Conservation (phyloP, 2,888 invertebrate species). For the Tethea ocularis region DNA sequence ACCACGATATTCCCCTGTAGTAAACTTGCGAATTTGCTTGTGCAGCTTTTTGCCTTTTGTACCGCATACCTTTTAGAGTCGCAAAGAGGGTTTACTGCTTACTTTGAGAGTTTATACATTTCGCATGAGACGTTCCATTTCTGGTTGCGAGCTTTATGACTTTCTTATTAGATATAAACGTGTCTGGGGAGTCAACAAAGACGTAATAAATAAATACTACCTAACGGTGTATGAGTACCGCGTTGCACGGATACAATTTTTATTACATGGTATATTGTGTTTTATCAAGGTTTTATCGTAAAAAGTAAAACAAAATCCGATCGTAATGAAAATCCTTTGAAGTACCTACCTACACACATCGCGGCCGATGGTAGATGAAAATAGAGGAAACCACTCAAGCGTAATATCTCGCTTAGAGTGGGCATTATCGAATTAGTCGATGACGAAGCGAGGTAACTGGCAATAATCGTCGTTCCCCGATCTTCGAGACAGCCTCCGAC, state of each 20-base stretch:
- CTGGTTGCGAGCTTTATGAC: constrained; percentile 59
- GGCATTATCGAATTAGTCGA: constrained; percentile 76
- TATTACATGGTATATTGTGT: constrained; percentile 21
- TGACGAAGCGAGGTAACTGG: constrained; percentile 60
- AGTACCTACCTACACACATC: constrained; percentile 26
- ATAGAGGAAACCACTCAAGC: constrained; percentile 58
- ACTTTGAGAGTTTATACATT: constrained; percentile 61
- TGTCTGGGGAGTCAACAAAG: constrained; percentile 47
- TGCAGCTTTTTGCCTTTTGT: constrained; percentile 46
- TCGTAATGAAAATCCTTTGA: constrained; percentile 33
- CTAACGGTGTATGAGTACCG: constrained; percentile 3
- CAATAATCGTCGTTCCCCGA: constrained; percentile 68
- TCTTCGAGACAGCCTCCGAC: constrained; percentile 66
- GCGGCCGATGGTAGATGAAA: constrained; percentile 25
- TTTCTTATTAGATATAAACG: constrained; percentile 63
- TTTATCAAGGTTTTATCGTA: constrained; percentile 17
- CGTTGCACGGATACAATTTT: constrained; percentile 26
- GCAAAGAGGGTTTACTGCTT: constrained; percentile 59
- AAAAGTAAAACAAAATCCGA: constrained; percentile 34
- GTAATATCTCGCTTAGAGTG: constrained; percentile 59
- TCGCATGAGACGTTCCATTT: constrained; percentile 56
- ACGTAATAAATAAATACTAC: constrained; percentile 42
- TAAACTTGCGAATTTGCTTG: constrained; percentile 57
- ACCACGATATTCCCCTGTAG: constrained; percentile 44
- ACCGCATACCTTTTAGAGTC: constrained; percentile 48